phyloP scores from a whole-genome alignment of 2,113 vertebrate genomes.

The Rallus limicola region DNA sequence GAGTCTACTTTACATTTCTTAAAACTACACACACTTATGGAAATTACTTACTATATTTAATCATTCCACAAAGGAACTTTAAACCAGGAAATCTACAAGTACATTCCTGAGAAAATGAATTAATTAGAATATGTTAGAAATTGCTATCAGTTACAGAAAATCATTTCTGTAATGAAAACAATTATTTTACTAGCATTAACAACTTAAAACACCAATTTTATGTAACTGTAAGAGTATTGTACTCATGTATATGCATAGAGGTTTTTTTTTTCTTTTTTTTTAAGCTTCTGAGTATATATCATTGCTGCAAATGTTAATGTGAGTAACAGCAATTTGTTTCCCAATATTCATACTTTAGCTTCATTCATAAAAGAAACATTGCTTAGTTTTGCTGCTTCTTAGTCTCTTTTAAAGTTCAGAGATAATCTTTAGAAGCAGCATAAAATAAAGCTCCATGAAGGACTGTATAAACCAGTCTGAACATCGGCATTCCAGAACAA shows the following conservation, averaged over 20 bases:
- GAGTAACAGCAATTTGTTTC: background rate
- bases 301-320: background rate
- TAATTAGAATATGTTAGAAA: background rate
- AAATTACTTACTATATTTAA: background rate
- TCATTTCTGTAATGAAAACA: background rate
- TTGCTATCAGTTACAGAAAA: background rate
- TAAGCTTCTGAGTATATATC: background rate
- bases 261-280: background rate
- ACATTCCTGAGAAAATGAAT: background rate
- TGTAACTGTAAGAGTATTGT: background rate
- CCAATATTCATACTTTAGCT: background rate
- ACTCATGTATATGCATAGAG: background rate
- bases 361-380: background rate
- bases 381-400: background rate
- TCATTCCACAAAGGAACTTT: background rate
- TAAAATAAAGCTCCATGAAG: background rate
- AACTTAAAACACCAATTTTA: background rate
- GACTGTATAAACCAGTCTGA: background rate
- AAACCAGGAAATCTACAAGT: background rate
- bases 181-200: background rate
- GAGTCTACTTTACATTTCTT: background rate
- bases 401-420: background rate
- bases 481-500: background rate
- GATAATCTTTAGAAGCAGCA: background rate
- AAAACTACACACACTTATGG: background rate